Base-by-base conservation (phyloP, 2,113 vertebrate species). In the Serilophus lunatus region DNA sequence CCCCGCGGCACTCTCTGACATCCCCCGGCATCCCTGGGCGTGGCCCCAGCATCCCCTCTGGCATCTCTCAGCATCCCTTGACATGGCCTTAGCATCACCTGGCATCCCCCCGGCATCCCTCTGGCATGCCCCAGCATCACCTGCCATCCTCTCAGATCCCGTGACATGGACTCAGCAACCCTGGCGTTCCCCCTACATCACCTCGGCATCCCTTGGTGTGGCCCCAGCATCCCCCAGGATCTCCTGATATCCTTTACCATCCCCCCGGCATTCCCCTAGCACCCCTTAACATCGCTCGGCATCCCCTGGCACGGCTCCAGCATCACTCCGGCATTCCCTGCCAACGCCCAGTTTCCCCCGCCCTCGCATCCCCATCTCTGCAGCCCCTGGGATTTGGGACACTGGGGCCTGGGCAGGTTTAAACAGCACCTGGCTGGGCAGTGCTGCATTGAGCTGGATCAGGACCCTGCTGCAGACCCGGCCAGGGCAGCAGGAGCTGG, bases 391-490 rank as follows among this genome's bases (percentile, higher is more conserved):
- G 13, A 12, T 28, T 60, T 25, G 33, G 47, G 40, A 11, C 1
- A 0, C 54, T 36, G 2, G 2, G 51, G 19, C 2, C 31, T 3
- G 53, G 8, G 56, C 38, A 17, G 57, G 20, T 44, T 72, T 9
- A 24, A 56, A 2, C 25, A 42, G 36, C 25, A 2, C 14, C 63
- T 3, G 4, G 18, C 26, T 13, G 57, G 59, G 61, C 35, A 49
- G 47, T 2, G 9, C 40, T 0, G 6, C 35, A 5, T n/a, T 5
- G 14, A 66, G 53, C 28, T 1, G 3, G n/a, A 28, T 23, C 74
- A 12, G 63, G 47, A 25, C 3, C 42, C 29, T 14, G 57, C 50
- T 14, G n/a, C 54, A 64, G 66, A 25, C 9, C 29, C 7, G 31
- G 31, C 74, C 42, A 47, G 42, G 16, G 18, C 28, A 22, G 35